Base-by-base conservation (phyloP, 2,888 invertebrate genomes). In the Diloba caeruleocephala region DNA sequence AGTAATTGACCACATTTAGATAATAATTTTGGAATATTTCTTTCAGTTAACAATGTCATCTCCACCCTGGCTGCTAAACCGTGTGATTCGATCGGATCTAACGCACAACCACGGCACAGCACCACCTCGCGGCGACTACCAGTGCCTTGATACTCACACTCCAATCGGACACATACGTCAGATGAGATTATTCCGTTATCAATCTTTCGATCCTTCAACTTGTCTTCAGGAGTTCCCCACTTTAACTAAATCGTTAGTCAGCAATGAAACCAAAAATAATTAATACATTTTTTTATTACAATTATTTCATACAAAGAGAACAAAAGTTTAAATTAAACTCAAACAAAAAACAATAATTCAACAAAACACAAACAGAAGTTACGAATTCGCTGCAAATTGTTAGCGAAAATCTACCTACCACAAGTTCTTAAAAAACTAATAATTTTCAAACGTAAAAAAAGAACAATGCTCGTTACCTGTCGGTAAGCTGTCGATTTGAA, bases 71-170 rank as follows among this genome's bases (percentile, higher is more conserved):
- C 67, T 93, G 42, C 51, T 92, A 59, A 92, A 93, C 67, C 81
- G 92, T 15, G 83, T 90, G n/a, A 92, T 93, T 56, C 83, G 90
- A 4, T 93, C 93, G 1, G 88, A 92, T 52, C 71, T 91, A 59
- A 92, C 93, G 3, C 92, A 92, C 49, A 93, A 90, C 70, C 83
- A 89, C 50, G 85, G 91, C 21, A 86, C 92, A 5, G 92, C 92
- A 3, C 92, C 92, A 1, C 92, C 92, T 0, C 83, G 78, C 17
- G 93, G 92, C 0, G 79, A 87, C 59, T 92, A 92, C 67, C 91
- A 92, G 51, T 92, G 88, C 42, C 79, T 93, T 21, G 93, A 93
- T 67, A 89, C 89, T 0, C 92, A 93, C 70, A 92, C 92, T 0
- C 92, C 93, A 2, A 92, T 93, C 14, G 85, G 81, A 0, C 92